Conservation (phyloP, 1,140 invertebrate species). For the Dolichoris vasculosae region DNA sequence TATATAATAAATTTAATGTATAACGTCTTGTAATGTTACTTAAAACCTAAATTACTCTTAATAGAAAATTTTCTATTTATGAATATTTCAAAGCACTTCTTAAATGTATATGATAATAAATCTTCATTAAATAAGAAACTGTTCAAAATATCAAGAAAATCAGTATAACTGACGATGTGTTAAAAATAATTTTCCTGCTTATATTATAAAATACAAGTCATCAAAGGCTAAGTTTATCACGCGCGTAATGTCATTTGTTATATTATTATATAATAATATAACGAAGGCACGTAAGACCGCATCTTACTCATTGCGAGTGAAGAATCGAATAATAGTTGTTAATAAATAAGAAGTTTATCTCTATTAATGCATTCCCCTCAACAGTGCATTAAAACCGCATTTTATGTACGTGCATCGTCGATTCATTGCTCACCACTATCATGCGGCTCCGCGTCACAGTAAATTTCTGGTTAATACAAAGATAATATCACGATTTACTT, state of each 20-base stretch:
- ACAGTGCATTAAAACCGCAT: background rate
- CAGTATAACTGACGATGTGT: background rate
- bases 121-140: background rate
- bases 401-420: background rate
- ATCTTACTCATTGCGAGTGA: constrained; percentile 13
- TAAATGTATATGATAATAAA: constrained; percentile 1
- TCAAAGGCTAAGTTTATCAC: background rate
- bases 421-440: background rate
- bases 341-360: constrained; percentile 11
- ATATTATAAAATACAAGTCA: background rate
- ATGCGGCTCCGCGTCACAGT: background rate
- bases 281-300: constrained; percentile 14
- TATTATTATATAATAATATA: background rate
- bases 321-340: background rate
- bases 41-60: constrained; percentile 4
- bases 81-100: background rate
- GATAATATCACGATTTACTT: too few species aligned
- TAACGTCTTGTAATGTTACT: background rate
- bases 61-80: constrained; percentile 20
- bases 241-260: constrained; percentile 3
- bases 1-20: background rate
- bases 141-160: background rate
- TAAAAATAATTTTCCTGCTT: background rate
- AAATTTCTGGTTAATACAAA: background rate
- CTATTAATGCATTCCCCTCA: too few species aligned